Base-by-base conservation (phyloP, 2,888 invertebrate genomes). In the Ennomos fuscantarius region DNA sequence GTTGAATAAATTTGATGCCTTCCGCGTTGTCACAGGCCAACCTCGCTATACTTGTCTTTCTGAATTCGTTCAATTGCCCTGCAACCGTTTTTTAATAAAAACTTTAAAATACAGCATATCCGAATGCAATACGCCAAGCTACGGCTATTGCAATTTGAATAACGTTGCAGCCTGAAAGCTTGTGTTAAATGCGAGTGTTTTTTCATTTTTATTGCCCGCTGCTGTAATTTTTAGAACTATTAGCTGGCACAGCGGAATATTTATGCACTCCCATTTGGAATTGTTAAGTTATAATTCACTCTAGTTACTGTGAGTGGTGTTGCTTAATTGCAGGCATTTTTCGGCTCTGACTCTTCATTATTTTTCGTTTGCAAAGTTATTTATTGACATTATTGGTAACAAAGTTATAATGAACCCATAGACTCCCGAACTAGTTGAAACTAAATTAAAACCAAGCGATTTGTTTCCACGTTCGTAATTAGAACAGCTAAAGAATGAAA, bases 1-100 rank as follows among this genome's bases (percentile, higher is more conserved):
- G 84, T 57, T 88, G 88, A 55, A 89, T 81, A 62, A 72, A 79
- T 64, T 83, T 81, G 61, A 89, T 80, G n/a, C 80, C 87, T 10
- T 84, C 84, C 1, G 81, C 86, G 63, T 89, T 89, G 72, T 87
- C 82, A 37, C 86, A 86, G 1, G 79, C 81, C 1, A 89, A 59
- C 8, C 83, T 77, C n/a, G 88, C 87, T 73, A 87, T 83, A 63
- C 76, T 87, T 9, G 84, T 80, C 70, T 80, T 82, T 63, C 85
- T 78, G 49, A 87, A 79, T 67, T 86, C 87, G 12, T 79, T 71
- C 62, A 86, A 69, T 75, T 86, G 86, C 65, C 60, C 87, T 86
- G 78, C 50, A 63, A 60, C 51, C 48, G n/a, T 62, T 65, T 60
- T 56, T 62, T 45, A 61, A 63, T 63, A 60, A 55, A 61, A 61